A percentile compares a stretch with the other conserved stretches of the same genome.
These are phyloP conservation scores for Morone saxatilis DNA, from an alignment of 2,113 vertebrate species.

Conservation along the genomic window DNA sequence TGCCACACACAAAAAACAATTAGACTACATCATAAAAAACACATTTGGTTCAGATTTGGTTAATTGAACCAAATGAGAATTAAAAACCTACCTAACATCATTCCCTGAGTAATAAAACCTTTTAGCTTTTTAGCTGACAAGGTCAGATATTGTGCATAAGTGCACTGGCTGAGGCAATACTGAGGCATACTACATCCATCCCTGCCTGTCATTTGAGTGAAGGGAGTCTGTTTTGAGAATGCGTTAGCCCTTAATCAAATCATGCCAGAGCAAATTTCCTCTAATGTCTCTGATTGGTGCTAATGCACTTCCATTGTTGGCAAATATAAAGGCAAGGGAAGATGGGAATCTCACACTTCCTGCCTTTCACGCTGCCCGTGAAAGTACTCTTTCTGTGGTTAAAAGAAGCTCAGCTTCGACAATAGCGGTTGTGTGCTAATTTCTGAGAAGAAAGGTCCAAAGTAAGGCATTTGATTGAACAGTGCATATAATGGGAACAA, in stretches of 20 bases:
- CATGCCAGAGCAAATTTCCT: conserved; percentile 54
- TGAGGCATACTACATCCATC: conserved; percentile 22
- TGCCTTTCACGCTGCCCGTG: conserved; percentile 32
- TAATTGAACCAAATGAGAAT: conserved; percentile 50
- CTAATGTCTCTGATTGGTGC: conserved; percentile 52
- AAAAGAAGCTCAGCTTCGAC: conserved; percentile 11
- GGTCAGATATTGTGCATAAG: conserved; percentile 35
- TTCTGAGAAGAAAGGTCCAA: background rate
- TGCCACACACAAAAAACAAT: conserved; percentile 37
- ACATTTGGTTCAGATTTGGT: conserved; percentile 23
- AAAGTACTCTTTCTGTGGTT: conserved; percentile 29
- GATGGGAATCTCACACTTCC: conserved; percentile 57
- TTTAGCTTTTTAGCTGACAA: conserved; percentile 57
- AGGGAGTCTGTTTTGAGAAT: conserved; percentile 49
- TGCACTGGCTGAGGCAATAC: conserved; percentile 11
- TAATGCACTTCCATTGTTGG: conserved; percentile 64
- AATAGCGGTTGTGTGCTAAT: background rate
- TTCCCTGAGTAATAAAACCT: conserved; percentile 34
- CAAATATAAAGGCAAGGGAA: conserved; percentile 44
- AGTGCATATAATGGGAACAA: background rate
- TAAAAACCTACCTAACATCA: background rate
- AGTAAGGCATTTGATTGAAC: background rate
- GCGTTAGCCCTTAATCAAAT: conserved; percentile 63
- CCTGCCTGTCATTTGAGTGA: conserved; percentile 37
- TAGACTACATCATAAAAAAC: conserved; percentile 36